These are phyloP conservation scores for Tadarida brasiliensis DNA, from an alignment of 2,797 vertebrate genomes.

Conservation along the genomic window DNA sequence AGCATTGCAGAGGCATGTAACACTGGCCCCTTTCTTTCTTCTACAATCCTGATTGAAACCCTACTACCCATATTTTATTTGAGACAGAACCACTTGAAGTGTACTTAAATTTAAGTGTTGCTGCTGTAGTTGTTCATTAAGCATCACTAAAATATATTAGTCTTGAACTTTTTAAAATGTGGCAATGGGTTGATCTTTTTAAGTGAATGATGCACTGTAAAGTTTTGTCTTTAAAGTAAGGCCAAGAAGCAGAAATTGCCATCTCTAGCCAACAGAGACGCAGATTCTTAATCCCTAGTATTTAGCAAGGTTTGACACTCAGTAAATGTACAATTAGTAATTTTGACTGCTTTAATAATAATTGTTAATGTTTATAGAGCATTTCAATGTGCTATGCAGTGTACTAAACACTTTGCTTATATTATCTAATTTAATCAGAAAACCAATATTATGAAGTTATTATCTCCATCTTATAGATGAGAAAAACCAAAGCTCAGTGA, in stretches of 20 bases:
- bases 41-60: background rate
- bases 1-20: background rate
- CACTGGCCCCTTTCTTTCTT: background rate
- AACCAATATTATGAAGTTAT: background rate
- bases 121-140: background rate
- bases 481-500: background rate
- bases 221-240: conserved; percentile 40
- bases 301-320: background rate
- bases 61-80: background rate
- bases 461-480: background rate
- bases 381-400: background rate
- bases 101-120: background rate
- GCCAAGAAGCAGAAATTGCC: background rate
- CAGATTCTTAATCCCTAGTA: background rate
- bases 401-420: background rate
- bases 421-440: background rate
- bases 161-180: background rate
- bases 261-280: background rate
- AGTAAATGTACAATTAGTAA: background rate
- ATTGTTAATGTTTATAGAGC: background rate
- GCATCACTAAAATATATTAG: background rate
- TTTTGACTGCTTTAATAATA: background rate
- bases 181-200: background rate
- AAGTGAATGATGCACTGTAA: background rate
- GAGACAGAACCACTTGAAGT: background rate